Conservation (phyloP, 2,113 vertebrate genomes). For the Datnioides undecimradiatus region DNA sequence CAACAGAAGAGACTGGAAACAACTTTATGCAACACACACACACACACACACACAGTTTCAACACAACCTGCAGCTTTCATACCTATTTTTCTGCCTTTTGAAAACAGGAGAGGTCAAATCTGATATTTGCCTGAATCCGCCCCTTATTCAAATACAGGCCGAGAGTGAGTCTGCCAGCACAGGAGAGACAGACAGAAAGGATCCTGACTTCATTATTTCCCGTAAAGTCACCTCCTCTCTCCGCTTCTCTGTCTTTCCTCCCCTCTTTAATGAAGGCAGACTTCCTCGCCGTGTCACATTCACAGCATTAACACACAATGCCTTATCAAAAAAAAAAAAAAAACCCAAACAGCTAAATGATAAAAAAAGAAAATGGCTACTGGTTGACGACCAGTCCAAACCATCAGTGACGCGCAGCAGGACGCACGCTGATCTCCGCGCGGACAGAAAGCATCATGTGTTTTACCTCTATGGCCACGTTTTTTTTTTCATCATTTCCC, state of each 20-base stretch:
- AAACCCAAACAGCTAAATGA: not conserved
- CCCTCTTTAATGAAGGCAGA: too few relatives aligned
- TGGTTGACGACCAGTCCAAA: constrained; percentile 5
- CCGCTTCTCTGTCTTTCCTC: not conserved
- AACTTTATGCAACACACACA: not conserved
- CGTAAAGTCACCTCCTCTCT: constrained; percentile 1
- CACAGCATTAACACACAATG: constrained; percentile 54
- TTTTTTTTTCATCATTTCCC: not conserved
- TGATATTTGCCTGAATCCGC: constrained; percentile 41
- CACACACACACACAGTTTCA: not conserved
- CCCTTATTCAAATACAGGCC: constrained; percentile 37
- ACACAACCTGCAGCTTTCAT: constrained; percentile 5
- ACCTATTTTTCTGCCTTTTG: too few relatives aligned
- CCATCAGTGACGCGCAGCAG: constrained; percentile 13
- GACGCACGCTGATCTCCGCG: not conserved
- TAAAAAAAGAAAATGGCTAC: not conserved
- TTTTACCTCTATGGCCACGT: not conserved
- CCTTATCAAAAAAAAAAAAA: constrained; percentile 38
- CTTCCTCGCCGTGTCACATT: too few relatives aligned
- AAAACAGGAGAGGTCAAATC: constrained; percentile 8
- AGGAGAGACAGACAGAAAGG: not conserved
- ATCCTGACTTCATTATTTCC: constrained; percentile 21
- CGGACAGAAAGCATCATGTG: not conserved
- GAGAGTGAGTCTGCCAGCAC: constrained; percentile 1
- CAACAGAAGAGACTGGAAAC: constrained; percentile 40